These are phyloP conservation scores for Motacilla tschutschensis DNA, from an alignment of 2,113 vertebrate species.

Conservation along the genomic window DNA sequence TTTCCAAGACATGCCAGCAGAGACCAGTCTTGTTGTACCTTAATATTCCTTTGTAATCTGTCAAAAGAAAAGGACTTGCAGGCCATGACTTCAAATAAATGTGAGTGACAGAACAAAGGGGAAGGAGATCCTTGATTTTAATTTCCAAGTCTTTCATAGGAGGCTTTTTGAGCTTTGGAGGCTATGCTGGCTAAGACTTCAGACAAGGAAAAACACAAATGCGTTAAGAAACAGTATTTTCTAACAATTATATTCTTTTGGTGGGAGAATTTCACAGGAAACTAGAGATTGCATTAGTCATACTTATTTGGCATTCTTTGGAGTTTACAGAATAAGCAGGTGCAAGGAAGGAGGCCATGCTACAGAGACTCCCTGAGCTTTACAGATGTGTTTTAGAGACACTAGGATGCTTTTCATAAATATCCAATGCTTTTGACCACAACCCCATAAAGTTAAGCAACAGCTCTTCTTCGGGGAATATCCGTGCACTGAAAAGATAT, in stretches of 20 bases:
- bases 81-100: neutral
- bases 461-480: neutral
- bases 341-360: neutral
- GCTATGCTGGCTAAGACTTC: neutral
- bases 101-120: neutral
- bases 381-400: neutral
- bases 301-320: neutral
- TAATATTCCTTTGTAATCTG: neutral
- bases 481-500: neutral
- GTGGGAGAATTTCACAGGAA: neutral
- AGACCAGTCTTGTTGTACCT: slow-evolving; percentile 10
- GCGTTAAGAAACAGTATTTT: neutral
- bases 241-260: neutral
- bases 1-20: slow-evolving; percentile 20
- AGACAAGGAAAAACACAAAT: neutral
- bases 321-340: neutral
- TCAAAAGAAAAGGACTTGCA: neutral
- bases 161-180: neutral
- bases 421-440: neutral
- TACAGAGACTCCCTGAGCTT: neutral
- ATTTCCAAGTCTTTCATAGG: neutral
- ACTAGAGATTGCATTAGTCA: neutral
- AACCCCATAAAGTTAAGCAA: neutral
- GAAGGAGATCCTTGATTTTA: neutral
- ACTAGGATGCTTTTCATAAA: neutral